These are phyloP conservation scores for Margarornis squamiger DNA, from an alignment of 2,797 vertebrate species.

Conservation along the genomic window DNA sequence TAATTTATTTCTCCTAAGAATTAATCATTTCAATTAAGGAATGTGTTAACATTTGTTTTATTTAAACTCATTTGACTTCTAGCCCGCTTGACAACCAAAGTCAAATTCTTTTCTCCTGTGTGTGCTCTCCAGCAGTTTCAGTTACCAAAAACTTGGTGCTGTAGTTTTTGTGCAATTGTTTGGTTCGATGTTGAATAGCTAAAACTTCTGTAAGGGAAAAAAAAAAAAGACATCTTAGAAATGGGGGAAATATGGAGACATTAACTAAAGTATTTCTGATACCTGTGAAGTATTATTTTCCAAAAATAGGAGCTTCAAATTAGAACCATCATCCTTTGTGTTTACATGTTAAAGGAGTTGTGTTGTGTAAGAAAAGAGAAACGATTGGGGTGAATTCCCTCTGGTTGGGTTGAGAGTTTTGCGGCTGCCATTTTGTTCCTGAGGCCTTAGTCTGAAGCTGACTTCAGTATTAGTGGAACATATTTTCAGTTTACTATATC, in stretches of 20 bases:
- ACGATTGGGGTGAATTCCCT: neutral
- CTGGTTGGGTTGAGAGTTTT: neutral
- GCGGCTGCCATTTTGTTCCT: neutral
- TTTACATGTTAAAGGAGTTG: conserved; percentile 57
- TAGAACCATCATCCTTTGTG: conserved; percentile 23
- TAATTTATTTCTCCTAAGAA: neutral
- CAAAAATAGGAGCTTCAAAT: neutral
- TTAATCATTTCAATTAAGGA: conserved; percentile 59
- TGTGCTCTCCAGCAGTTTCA: conserved; percentile 17
- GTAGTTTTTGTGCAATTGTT: conserved; percentile 10
- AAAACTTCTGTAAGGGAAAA: neutral
- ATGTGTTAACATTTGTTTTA: conserved; percentile 39
- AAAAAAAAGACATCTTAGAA: neutral
- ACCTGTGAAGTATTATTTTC: conserved; percentile 52
- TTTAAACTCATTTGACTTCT: conserved; percentile 14
- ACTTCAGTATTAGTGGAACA: conserved; percentile 42
- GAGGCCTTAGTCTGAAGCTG: neutral
- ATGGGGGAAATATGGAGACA: neutral
- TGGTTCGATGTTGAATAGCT: neutral
- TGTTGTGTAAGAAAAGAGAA: neutral
- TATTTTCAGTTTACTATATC: neutral
- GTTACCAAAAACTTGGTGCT: conserved; percentile 39
- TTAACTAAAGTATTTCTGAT: conserved; percentile 40
- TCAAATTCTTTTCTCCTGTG: conserved; percentile 5
- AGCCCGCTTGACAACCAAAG: neutral